Conservation (phyloP, 2,888 invertebrate genomes). For the Sceliomorpha sp. region DNA sequence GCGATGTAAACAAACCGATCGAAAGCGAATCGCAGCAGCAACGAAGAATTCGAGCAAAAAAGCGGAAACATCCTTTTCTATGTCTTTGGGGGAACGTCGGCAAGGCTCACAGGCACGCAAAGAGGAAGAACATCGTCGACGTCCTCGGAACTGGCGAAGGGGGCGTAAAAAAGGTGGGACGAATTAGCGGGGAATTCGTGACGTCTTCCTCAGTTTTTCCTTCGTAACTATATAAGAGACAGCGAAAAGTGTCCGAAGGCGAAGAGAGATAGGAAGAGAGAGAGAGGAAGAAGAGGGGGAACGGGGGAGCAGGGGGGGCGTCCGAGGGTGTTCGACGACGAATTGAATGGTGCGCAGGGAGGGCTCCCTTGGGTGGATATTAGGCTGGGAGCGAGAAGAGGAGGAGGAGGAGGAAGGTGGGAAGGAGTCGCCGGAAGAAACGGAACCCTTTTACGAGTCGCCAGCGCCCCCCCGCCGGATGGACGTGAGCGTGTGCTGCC, state of each 20-base stretch:
- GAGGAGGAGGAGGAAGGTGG: slow-evolving; percentile 64
- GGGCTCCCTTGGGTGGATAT: slow-evolving; percentile 70
- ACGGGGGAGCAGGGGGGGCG: slow-evolving; percentile 37
- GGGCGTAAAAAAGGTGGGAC: neutral
- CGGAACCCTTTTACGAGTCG: slow-evolving; percentile 72
- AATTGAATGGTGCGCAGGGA: slow-evolving; percentile 78
- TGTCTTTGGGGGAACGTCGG: too few relatives aligned
- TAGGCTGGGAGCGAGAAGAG: slow-evolving; percentile 70
- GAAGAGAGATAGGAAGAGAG: too few relatives aligned
- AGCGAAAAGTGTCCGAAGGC: too few relatives aligned
- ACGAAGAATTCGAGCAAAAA: too few relatives aligned
- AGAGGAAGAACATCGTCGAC: too few relatives aligned
- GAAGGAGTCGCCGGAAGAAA: slow-evolving; percentile 46
- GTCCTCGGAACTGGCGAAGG: neutral
- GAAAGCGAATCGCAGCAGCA: too few relatives aligned
- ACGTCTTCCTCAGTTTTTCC: too few relatives aligned
- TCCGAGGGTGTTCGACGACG: slow-evolving; percentile 48
- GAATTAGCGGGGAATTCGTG: too few relatives aligned
- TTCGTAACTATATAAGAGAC: slow-evolving; percentile 8
- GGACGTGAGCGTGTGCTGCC: slow-evolving; percentile 79
- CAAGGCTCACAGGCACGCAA: too few relatives aligned
- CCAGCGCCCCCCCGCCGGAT: slow-evolving; percentile 73
- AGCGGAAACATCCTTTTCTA: too few relatives aligned
- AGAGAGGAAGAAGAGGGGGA: slow-evolving; percentile 24
- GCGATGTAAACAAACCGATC: too few relatives aligned